A percentile compares a stretch with the other conserved stretches of the same genome.
These are phyloP conservation scores for Orthosia gracilis DNA, from an alignment of 2,888 invertebrate species.

Conservation along the genomic window DNA sequence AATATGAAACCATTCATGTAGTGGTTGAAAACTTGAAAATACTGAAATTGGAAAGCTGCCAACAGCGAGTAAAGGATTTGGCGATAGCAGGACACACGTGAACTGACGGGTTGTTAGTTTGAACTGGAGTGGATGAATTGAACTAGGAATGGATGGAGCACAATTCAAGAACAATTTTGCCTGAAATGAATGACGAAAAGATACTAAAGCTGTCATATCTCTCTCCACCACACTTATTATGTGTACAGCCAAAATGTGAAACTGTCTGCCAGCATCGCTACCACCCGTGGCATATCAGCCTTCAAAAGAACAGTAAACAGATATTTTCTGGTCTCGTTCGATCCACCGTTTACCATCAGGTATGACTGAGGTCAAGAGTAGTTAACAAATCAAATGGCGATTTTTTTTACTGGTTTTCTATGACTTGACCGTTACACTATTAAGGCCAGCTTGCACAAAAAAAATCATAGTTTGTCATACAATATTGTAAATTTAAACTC, in stretches of 20 bases:
- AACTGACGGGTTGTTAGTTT: constrained; percentile 26
- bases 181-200: neutral
- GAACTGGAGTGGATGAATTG: constrained; percentile 9
- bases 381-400: neutral
- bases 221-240: too few species aligned
- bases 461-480: too few species aligned
- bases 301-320: too few species aligned
- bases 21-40: constrained; percentile 2
- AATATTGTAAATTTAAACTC: too few species aligned
- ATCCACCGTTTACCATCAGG: too few species aligned
- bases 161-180: neutral
- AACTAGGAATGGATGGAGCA: constrained; percentile 14
- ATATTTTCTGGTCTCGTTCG: too few species aligned
- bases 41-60: constrained; percentile 43
- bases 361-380: too few species aligned
- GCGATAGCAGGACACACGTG: neutral
- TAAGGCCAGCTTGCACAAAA: too few species aligned
- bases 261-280: too few species aligned
- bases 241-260: too few species aligned
- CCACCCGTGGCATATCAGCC: too few species aligned
- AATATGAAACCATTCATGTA: constrained; percentile 7
- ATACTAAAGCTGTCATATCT: neutral
- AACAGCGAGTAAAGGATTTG: constrained; percentile 13
- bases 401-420: neutral
- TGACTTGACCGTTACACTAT: too few species aligned